These are phyloP conservation scores for Macaria liturata DNA, from an alignment of 2,888 invertebrate species.

Conservation along the genomic window DNA sequence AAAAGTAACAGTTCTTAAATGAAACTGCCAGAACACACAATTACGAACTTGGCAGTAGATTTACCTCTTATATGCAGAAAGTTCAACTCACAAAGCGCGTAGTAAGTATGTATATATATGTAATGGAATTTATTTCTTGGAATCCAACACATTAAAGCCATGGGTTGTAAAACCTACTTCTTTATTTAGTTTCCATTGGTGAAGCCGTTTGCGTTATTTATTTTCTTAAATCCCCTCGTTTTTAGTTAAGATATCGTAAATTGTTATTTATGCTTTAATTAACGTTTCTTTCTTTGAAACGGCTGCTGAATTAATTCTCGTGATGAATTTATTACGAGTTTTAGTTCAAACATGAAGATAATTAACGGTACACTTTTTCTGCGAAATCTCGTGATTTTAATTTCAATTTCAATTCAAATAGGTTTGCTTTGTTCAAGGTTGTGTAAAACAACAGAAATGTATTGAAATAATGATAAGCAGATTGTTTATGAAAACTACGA, in stretches of 20 bases:
- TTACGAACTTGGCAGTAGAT: too few relatives aligned
- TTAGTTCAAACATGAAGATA: constrained; percentile 7
- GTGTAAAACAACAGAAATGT: background rate
- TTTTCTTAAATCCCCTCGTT: constrained; percentile 8
- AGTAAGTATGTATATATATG: too few relatives aligned
- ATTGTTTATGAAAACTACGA: too few relatives aligned
- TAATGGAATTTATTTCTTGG: too few relatives aligned
- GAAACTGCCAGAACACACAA: too few relatives aligned
- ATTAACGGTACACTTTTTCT: constrained; percentile 6
- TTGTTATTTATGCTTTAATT: constrained; percentile 18
- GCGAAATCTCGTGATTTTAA: background rate
- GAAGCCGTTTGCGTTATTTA: constrained; percentile 3
- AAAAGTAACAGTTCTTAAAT: too few relatives aligned
- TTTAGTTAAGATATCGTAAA: constrained; percentile 12
- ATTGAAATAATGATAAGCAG: background rate
- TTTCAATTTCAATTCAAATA: background rate
- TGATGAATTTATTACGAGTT: constrained; percentile 21
- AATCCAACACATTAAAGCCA: too few relatives aligned
- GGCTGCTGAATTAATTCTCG: constrained; percentile 13
- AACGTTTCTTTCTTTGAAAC: constrained; percentile 16
- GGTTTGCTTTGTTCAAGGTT: background rate
- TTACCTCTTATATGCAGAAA: too few relatives aligned
- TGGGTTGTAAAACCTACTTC: background rate
- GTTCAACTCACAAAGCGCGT: too few relatives aligned
- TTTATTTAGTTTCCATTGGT: background rate